A percentile compares a stretch with the other conserved stretches of the same genome.
Evolutionary conservation across 2,113 vertebrate genomes (phyloP).

Genomic region (Bagarius yarrelli): DNA sequence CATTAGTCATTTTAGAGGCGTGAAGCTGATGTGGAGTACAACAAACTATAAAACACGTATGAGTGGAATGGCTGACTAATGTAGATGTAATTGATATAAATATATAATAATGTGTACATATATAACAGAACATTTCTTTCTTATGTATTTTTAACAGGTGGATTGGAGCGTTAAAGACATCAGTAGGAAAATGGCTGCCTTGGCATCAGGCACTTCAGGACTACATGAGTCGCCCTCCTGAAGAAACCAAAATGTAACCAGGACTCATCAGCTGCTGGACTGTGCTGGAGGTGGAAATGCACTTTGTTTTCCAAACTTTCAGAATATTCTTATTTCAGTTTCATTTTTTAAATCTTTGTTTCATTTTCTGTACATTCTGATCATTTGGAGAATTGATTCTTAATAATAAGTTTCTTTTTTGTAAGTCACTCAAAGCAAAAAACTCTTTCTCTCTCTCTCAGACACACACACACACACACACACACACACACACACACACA

Average conservation of each 20-base stretch:
- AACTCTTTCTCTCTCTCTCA: neutral
- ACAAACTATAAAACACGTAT: neutral
- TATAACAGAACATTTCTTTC: neutral
- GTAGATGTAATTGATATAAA: too few species aligned
- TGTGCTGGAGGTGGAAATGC: too few species aligned
- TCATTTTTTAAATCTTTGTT: too few species aligned
- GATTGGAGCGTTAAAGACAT: slow-evolving; percentile 81
- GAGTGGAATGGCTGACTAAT: neutral
- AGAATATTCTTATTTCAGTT: too few species aligned
- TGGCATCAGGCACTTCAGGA: slow-evolving; percentile 83
- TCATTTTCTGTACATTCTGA: neutral
- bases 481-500: neutral
- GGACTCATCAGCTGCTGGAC: neutral
- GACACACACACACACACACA: neutral
- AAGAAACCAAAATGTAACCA: slow-evolving; percentile 84
- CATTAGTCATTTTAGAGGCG: neutral
- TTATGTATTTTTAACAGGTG: slow-evolving; percentile 70
- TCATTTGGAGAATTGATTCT: too few species aligned
- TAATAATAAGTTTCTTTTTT: too few species aligned
- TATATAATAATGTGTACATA: neutral
- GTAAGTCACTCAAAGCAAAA: too few species aligned
- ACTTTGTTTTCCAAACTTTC: too few species aligned
- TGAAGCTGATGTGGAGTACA: neutral
- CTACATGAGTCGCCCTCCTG: slow-evolving; percentile 77
- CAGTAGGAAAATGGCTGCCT: slow-evolving; percentile 85